A percentile compares a stretch with the other conserved stretches of the same genome.
Conservation (phyloP, 2,888 invertebrate species). For the Drosophila formosana region DNA sequence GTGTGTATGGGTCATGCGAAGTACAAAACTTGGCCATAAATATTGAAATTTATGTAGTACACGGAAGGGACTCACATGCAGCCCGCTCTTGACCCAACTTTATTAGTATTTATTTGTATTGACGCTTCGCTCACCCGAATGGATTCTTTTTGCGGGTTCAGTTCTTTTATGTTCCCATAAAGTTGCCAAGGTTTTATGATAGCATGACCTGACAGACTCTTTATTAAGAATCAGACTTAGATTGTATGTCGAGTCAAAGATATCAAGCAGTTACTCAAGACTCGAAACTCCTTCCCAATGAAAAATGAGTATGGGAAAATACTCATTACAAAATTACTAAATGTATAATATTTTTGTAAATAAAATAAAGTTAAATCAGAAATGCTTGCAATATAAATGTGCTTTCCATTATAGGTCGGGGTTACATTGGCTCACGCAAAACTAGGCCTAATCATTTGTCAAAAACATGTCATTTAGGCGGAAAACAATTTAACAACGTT, state of each 20-base stretch:
- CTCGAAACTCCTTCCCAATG: background rate
- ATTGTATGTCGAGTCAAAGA: slow-evolving; percentile 1
- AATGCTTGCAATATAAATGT: background rate
- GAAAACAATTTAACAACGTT: slow-evolving; percentile 81
- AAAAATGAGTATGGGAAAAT: background rate
- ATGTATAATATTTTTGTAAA: background rate
- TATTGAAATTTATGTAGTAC: slow-evolving; percentile 79
- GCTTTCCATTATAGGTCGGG: slow-evolving; percentile 40
- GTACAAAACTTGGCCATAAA: slow-evolving; percentile 64
- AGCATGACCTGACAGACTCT: background rate
- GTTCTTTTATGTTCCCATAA: slow-evolving; percentile 43
- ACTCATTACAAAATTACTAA: too few species aligned
- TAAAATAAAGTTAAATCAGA: background rate
- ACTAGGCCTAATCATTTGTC: slow-evolving; percentile 71
- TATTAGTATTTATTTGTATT: slow-evolving; percentile 65
- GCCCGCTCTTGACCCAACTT: slow-evolving; percentile 51
- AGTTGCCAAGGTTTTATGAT: slow-evolving; percentile 30
- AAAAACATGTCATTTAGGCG: slow-evolving; percentile 75
- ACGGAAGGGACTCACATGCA: slow-evolving; percentile 42
- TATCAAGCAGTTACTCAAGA: slow-evolving; percentile 8
- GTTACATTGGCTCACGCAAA: slow-evolving; percentile 39
- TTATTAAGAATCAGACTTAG: slow-evolving; percentile 5
- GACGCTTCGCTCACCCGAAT: slow-evolving; percentile 36
- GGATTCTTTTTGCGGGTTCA: slow-evolving; percentile 28
- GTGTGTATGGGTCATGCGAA: slow-evolving; percentile 25